Conservation (phyloP, 2,797 vertebrate genomes). For the Macroramphosus scolopax region DNA sequence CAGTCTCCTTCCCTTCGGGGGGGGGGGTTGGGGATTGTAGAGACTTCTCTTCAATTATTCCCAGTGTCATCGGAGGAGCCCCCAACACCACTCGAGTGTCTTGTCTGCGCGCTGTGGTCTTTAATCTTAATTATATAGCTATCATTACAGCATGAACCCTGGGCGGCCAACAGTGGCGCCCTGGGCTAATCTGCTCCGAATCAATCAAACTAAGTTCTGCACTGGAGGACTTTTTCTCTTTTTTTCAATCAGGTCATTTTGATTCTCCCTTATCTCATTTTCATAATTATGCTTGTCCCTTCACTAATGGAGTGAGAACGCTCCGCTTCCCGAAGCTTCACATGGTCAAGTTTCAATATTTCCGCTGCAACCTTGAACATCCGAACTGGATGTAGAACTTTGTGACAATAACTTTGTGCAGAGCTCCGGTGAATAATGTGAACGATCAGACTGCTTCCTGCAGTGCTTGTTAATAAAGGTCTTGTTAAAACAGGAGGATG, state of each 20-base stretch:
- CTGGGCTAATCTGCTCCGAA: slow-evolving; percentile 75
- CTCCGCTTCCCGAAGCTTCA: slow-evolving; percentile 53
- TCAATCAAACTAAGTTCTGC: slow-evolving; percentile 79
- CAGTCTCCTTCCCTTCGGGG: slow-evolving; percentile 35
- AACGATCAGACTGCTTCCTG: slow-evolving; percentile 33
- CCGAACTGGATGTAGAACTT: slow-evolving; percentile 43
- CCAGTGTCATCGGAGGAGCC: slow-evolving; percentile 71
- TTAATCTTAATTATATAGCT: slow-evolving; percentile 88
- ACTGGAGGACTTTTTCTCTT: slow-evolving; percentile 66
- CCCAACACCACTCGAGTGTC: slow-evolving; percentile 73
- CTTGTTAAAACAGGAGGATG: slow-evolving; percentile 55
- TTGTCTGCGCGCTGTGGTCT: slow-evolving; percentile 75
- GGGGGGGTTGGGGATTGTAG: slow-evolving; percentile 57
- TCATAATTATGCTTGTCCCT: slow-evolving; percentile 74
- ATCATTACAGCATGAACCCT: slow-evolving; percentile 80
- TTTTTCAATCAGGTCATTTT: slow-evolving; percentile 69
- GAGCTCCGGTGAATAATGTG: slow-evolving; percentile 21
- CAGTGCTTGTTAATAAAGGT: slow-evolving; percentile 46
- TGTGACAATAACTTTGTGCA: slow-evolving; percentile 21
- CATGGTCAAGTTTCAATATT: slow-evolving; percentile 55
- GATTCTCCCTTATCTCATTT: slow-evolving; percentile 76
- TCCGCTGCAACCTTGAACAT: slow-evolving; percentile 47
- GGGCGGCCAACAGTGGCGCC: slow-evolving; percentile 76
- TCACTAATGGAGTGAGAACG: slow-evolving; percentile 68
- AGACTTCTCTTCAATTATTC: slow-evolving; percentile 77